These are phyloP conservation scores for Lytechinus variegatus DNA, from an alignment of 35 echinoderm and acorn worm genomes.

Conservation along the genomic window DNA sequence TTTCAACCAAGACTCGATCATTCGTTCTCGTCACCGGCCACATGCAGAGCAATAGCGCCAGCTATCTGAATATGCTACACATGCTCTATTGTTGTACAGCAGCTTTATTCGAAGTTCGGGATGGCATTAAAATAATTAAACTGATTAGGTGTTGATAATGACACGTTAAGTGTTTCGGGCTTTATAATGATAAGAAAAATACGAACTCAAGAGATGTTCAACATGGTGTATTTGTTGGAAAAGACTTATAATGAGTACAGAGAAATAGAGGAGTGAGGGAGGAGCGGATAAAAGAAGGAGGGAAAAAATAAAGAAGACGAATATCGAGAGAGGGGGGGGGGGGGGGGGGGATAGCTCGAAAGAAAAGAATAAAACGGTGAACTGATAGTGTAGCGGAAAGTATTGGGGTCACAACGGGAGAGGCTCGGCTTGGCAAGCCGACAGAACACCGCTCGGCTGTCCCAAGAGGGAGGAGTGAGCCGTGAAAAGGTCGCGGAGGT, in stretches of 20 bases:
- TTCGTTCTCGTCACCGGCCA: neutral
- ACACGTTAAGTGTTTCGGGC: no score
- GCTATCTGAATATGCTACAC: neutral
- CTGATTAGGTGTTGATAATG: no score
- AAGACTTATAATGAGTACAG: neutral
- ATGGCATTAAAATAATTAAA: no score
- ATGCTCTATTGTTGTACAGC: no score
- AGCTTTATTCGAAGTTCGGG: no score
- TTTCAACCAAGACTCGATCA: no score
- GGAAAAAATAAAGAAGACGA: no score
- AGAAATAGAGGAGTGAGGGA: neutral
- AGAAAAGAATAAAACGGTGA: neutral
- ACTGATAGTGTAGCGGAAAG: neutral
- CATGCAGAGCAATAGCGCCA: neutral
- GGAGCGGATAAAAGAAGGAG: no score
- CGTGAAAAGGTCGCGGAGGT: conserved; percentile 35
- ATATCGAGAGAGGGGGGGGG: no score
- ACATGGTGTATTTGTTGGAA: no score
- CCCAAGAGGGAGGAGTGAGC: neutral
- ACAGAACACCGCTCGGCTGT: neutral
- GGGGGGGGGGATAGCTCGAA: neutral
- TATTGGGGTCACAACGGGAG: neutral
- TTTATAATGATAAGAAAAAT: no score
- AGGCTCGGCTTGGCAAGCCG: neutral
- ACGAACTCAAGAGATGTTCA: no score